Evolutionary conservation across 2,888 invertebrate species (phyloP), one percentile per base, ranked within the genome.

Genomic region (Aromia moschata): DNA sequence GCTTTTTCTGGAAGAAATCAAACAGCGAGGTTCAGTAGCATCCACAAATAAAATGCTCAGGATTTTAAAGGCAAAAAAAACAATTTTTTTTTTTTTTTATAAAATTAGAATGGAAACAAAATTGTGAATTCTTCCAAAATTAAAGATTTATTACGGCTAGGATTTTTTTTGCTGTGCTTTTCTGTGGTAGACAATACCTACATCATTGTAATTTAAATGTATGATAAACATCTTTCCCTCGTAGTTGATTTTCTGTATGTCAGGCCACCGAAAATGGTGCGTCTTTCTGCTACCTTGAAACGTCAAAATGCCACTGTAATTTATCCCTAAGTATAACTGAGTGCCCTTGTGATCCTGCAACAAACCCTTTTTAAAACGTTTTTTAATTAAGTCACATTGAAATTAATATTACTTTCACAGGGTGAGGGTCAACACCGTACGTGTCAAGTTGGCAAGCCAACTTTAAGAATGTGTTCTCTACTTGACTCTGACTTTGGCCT

Each of bases 141-240:
- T n/a, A n/a, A n/a, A n/a, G n/a, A n/a, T n/a, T n/a, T n/a, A n/a
- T n/a, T n/a, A n/a, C n/a, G n/a, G n/a, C n/a, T n/a, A n/a, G n/a
- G n/a, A n/a, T n/a, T n/a, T n/a, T n/a, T n/a, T n/a, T n/a, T n/a
- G n/a, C n/a, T n/a, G n/a, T n/a, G n/a, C n/a, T n/a, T n/a, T n/a
- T n/a, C n/a, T n/a, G n/a, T n/a, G n/a, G n/a, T n/a, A n/a, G n/a
- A n/a, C n/a, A 31, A 9, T 33, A 76, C 85, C 86, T 77, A 95
- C 96, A 86, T 97, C 96, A 55, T 92, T 92, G 77, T 94, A 92
- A 74, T 92, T 92, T 59, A 96, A 85, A 81, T 97, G 96, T 53
- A 96, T 92, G 69, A 97, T 96, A 77, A 98, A 96, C 94, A 98
- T 97, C 82, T 96, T 93, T 15, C 97, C 96, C 79, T 97, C 96